Base-by-base conservation (phyloP, 1,140 invertebrate species). In the Lucilia sericata region DNA sequence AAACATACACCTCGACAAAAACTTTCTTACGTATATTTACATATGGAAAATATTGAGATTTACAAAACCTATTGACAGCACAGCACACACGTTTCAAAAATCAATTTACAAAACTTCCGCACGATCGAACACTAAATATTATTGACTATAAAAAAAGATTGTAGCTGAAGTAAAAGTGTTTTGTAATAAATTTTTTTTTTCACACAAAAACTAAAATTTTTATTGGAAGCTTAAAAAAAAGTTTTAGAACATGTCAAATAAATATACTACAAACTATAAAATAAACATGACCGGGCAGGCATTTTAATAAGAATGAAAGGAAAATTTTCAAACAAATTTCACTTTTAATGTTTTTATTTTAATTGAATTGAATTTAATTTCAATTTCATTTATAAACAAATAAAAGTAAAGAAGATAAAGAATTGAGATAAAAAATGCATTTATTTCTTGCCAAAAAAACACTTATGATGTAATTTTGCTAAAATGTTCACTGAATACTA, bases 91-190 rank as follows among this genome's bases (percentile, higher is more conserved):
- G 76, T 80, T 80, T 80, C 9, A 25, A 80, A 30, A 80, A 80
- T 80, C 76, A 80, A 80, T 80, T 80, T 80, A 21, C 42, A 80
- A 47, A 80, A 80, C 47, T 80, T 78, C 76, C 42, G 42, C 76
- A 80, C 76, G 76, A 80, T 49, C 47, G 19, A 80, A 80, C 76
- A 49, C 19, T 49, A 80, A 49, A 80, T 21, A 25, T 75, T 9
- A 2, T 2, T 7, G 8, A 75, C 30, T 34, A 76, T 17, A 76
- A 21, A 55, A 76, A 21, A 7, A 55, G 51, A 12, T 55, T 7
- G 42, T 42, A 42, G 42, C 25, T 30, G 5, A 8, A 55, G 51
- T 12, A 42, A 55, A 55, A 55, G 51, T 55, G 51, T 17, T 55
- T 55, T 55, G 17, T 55, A 17, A 55, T 55, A 17, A 30, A 55